These are phyloP conservation scores for Myotis myotis DNA, from an alignment of 2,797 vertebrate species.

Conservation along the genomic window DNA sequence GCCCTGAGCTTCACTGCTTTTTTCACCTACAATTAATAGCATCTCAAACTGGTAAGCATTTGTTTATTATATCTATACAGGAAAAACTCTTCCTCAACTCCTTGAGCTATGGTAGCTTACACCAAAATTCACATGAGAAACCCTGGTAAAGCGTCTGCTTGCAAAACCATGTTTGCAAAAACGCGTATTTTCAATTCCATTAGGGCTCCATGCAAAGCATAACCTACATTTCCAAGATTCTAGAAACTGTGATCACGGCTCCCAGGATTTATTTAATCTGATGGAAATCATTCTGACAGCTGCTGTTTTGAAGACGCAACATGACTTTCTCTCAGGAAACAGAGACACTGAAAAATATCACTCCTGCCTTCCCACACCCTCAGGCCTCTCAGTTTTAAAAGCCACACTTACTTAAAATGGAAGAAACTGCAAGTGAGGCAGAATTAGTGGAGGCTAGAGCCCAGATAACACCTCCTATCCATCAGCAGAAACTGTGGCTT, in stretches of 20 bases:
- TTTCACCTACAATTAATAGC: neutral
- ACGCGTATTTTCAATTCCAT: slow-evolving; percentile 62
- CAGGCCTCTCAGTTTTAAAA: slow-evolving; percentile 26
- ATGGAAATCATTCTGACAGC: slow-evolving; percentile 80
- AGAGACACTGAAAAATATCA: slow-evolving; percentile 39
- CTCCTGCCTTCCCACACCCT: neutral
- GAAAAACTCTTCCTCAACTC: neutral
- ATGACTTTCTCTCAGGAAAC: slow-evolving; percentile 71
- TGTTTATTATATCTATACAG: no score
- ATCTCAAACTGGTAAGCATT: neutral
- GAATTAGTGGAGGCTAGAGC: neutral
- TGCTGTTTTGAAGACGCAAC: slow-evolving; percentile 79
- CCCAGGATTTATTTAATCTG: slow-evolving; percentile 81
- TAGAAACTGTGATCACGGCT: slow-evolving; percentile 67
- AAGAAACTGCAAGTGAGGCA: neutral
- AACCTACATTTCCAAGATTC: slow-evolving; percentile 77
- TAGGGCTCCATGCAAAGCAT: slow-evolving; percentile 59
- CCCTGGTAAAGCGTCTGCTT: neutral
- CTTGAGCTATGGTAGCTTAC: slow-evolving; percentile 4
- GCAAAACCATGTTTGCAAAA: neutral
- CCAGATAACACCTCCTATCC: neutral
- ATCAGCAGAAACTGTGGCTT: neutral
- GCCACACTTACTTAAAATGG: slow-evolving; percentile 42
- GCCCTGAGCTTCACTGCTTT: neutral
- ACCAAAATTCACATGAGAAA: slow-evolving; percentile 44